A percentile compares a stretch with the other conserved stretches of the same genome.
Conservation (phyloP, 2,888 invertebrate species). For the Therioaphis trifolii region DNA sequence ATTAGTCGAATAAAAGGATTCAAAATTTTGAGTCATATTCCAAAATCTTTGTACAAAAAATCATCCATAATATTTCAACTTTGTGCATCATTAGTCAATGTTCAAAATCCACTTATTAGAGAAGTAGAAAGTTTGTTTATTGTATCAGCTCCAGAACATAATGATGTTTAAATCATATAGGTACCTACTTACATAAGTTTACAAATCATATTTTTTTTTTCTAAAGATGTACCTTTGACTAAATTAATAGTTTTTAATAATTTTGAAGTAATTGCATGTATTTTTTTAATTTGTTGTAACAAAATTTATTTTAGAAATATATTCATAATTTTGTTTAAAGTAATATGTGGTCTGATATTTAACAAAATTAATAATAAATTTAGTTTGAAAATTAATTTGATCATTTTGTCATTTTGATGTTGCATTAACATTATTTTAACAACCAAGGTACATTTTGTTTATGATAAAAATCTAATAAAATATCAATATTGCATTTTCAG, state of each 20-base stretch:
- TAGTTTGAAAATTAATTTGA: too few relatives aligned
- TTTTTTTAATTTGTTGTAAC: neutral
- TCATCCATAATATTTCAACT: conserved; percentile 45
- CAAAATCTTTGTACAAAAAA: conserved; percentile 26
- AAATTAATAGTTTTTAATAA: too few relatives aligned
- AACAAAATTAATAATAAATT: too few relatives aligned
- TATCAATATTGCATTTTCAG: neutral
- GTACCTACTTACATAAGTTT: neutral
- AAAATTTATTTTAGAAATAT: neutral
- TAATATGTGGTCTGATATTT: too few relatives aligned
- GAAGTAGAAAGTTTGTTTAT: conserved; percentile 20
- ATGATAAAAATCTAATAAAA: neutral
- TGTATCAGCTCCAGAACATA: too few relatives aligned
- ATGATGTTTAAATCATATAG: neutral
- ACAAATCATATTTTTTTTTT: too few relatives aligned
- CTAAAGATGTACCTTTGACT: too few relatives aligned
- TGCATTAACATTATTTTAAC: too few relatives aligned
- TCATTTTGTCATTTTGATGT: too few relatives aligned
- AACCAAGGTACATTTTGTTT: too few relatives aligned
- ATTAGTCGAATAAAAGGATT: conserved; percentile 33
- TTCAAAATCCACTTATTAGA: conserved; percentile 47
- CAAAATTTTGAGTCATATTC: conserved; percentile 44
- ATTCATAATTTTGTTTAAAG: too few relatives aligned
- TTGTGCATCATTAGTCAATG: conserved; percentile 53
- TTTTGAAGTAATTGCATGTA: neutral